phyloP scores from a whole-genome alignment of 1,140 invertebrate species.

The Dendrolimus punctatus region DNA sequence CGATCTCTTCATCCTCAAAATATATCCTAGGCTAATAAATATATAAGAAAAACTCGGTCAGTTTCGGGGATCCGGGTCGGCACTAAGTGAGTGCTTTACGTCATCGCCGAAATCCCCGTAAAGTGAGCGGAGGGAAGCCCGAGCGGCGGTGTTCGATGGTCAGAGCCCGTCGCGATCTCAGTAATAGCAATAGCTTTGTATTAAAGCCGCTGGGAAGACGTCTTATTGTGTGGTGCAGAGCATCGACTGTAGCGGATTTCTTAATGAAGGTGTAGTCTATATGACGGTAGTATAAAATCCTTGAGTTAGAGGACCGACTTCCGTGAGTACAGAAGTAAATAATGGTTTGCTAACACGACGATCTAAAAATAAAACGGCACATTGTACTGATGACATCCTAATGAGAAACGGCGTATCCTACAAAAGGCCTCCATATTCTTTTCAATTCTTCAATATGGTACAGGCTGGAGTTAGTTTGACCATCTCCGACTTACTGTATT shows the following conservation, averaged over 20 bases:
- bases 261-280: neutral
- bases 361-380: too few species aligned
- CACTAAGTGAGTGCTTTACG: conserved; percentile 66
- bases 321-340: too few species aligned
- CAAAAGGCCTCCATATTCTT: too few species aligned
- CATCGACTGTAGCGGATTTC: conserved; percentile 3
- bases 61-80: conserved; percentile 13
- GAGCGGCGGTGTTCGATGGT: conserved; percentile 52
- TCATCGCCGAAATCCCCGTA: conserved; percentile 69
- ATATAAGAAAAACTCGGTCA: conserved; percentile 58
- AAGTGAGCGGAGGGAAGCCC: conserved; percentile 60
- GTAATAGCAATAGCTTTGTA: conserved; percentile 72
- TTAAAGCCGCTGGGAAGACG: conserved; percentile 65
- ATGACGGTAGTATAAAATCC: too few species aligned
- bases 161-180: conserved; percentile 53
- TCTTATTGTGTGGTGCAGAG: conserved; percentile 34
- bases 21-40: conserved; percentile 53
- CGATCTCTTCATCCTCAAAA: conserved; percentile 24
- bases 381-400: too few species aligned
- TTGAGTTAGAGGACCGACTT: too few species aligned
- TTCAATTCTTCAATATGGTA: too few species aligned
- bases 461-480: too few species aligned
- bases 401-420: too few species aligned
- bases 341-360: too few species aligned
- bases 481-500: too few species aligned